Base-by-base conservation (phyloP, 2,888 invertebrate species). In the Aspidapion aeneum region DNA sequence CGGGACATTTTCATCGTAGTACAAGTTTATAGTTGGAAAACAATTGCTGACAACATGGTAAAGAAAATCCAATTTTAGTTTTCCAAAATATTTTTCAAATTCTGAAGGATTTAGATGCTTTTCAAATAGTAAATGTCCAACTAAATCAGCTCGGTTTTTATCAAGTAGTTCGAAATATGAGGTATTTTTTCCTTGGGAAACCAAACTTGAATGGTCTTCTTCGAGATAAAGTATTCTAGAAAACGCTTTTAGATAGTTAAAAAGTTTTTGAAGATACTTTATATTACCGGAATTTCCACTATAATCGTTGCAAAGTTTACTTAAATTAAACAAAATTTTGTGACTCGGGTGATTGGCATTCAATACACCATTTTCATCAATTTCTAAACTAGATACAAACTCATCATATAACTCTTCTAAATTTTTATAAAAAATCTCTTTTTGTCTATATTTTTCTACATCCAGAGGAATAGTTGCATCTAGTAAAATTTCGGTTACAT, bases 41-140 rank as follows among this genome's bases (percentile, higher is more conserved):
- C 89, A 89, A 76, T 89, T 90, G 1, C 88, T 78, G 1, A 90
- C 85, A 12, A 91, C 84, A 69, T 89, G 89, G 70, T 91, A 89
- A 57, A 90, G 85, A 60, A 91, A 82, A 81, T 91, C 90, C 1
- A 91, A 83, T 74, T 90, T 89, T 18, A 91, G 77, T 69, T 87
- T 87, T 35, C 84, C 83, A 64, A 90, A 90, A 71, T 89, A 84
- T 0, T 83, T 80, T 74, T 91, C 91, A 62, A 92, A 85, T 72
- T 86, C 85, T 1, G 86, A 81, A 0, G 90, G 88, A 1, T 89
- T 86, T 60, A 89, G 79, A 63, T 87, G 83, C 70, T 86, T 83
- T 64, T 87, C 85, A 71, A 90, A 90, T 64, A 91, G 84, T 73
- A 90, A 81, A 70, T 85, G 85, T 1, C 88, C 87, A 68, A 89